Percentiles rank a stretch among this genome's conserved stretches.
Conservation (phyloP, 2,888 invertebrate species). For the Drosophila acutilabella region DNA sequence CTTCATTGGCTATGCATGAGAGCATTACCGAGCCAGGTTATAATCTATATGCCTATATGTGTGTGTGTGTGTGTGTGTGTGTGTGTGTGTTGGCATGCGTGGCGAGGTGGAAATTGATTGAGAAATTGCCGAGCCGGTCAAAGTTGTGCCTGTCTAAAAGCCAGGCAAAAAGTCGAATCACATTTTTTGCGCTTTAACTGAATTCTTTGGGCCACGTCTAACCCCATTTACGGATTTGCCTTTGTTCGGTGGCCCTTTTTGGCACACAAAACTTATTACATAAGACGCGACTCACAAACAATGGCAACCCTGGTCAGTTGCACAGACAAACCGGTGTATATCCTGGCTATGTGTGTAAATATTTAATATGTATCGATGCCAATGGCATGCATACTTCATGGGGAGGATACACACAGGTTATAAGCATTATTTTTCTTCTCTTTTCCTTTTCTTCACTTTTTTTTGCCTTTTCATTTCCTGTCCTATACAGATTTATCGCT, state of each 20-base stretch:
- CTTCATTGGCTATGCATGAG: constrained; percentile 38
- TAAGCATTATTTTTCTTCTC: constrained; percentile 16
- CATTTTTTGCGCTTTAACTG: constrained; percentile 57
- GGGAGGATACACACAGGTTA: constrained; percentile 10
- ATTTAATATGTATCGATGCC: constrained; percentile 61
- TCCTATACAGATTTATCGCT: constrained; percentile 60
- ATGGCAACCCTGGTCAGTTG: constrained; percentile 43
- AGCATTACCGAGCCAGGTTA: constrained; percentile 34
- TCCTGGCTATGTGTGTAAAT: constrained; percentile 42
- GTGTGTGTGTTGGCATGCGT: constrained; percentile 7
- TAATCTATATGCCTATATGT: constrained; percentile 10
- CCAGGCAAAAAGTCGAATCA: constrained; percentile 24
- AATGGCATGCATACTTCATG: constrained; percentile 49
- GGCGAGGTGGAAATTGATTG: constrained; percentile 67
- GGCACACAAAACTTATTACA: constrained; percentile 51
- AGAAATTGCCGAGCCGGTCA: constrained; percentile 66
- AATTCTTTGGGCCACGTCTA: constrained; percentile 46
- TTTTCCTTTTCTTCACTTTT: not conserved
- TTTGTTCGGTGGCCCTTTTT: constrained; percentile 63
- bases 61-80: not conserved
- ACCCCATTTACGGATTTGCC: constrained; percentile 40
- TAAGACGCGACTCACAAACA: constrained; percentile 47
- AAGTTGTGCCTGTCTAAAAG: constrained; percentile 52
- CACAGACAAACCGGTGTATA: constrained; percentile 21
- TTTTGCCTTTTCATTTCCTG: constrained; percentile 27